Percentiles rank a stretch among this genome's conserved stretches.
Evolutionary conservation across 92 coral and sea anemone genomes (phyloP).

Genomic region (Chrysogorgia sp.): DNA sequence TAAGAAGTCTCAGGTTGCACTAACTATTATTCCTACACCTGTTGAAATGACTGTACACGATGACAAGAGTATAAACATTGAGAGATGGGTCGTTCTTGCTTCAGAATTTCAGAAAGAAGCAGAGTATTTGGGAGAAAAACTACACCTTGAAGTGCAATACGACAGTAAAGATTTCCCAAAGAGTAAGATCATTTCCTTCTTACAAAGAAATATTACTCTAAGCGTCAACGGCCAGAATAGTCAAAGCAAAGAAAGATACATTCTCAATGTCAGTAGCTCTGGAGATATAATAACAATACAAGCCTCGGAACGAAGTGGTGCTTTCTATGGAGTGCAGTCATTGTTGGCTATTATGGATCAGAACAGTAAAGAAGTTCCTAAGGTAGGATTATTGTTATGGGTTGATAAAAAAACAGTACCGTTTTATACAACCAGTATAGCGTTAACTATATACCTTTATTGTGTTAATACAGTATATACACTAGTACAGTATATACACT

Average conservation of each 20-base stretch:
- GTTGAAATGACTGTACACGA: constrained; percentile 67
- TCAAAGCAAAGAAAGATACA: constrained; percentile 60
- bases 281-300: constrained; percentile 50
- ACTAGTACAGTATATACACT: no score
- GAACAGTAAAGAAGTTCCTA: constrained; percentile 14
- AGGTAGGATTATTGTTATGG: constrained; percentile 55
- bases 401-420: no score
- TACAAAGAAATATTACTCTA: constrained; percentile 57
- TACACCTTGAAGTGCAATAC: constrained; percentile 22
- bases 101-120: constrained; percentile 55
- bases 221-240: constrained; percentile 19
- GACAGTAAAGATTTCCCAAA: background rate
- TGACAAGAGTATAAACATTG: constrained; percentile 55
- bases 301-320: constrained; percentile 64
- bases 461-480: no score
- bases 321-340: constrained; percentile 85
- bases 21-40: constrained; percentile 79
- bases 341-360: constrained; percentile 50
- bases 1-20: constrained; percentile 65
- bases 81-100: constrained; percentile 58
- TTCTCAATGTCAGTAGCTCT: constrained; percentile 43
- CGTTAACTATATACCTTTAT: no score
- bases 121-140: constrained; percentile 41
- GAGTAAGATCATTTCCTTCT: constrained; percentile 34
- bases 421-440: no score